Evolutionary conservation across 2,888 invertebrate genomes (phyloP), one percentile per base, ranked within the genome.

Genomic region (Sympetrum striolatum): DNA sequence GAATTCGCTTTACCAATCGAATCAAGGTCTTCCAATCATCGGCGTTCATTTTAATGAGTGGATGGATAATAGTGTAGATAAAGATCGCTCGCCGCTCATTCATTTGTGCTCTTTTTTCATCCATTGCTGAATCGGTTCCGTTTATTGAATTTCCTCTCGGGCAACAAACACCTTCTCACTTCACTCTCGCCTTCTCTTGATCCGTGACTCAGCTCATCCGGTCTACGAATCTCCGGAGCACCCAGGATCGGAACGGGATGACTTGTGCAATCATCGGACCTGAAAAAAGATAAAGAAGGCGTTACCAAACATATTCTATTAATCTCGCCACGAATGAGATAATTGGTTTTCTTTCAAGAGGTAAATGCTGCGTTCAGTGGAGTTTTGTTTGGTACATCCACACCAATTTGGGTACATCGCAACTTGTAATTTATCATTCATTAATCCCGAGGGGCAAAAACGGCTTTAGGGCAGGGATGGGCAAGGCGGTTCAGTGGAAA

Each of bases 181-280:
- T 31, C 22, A n/a, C 22, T 58, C 22, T 25, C 58, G 22, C 22
- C 82, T 22, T 86, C n/a, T 37, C 64, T 15, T 48, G 86, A 64
- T 60, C 64, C 58, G 86, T 86, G 86, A 86, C 86, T 86, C 86
- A 86, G 86, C 86, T 22, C 22, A 64, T 86, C 37, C 31, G 10
- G 58, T 31, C 35, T 58, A 58, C 58, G 58, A 35, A 64, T 86
- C 86, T 86, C 86, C 58, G 25, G 12, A 35, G 82, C 25, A 58
- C 31, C 8, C 82, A 1, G 10, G 82, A 35, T 35, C 53, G 25
- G 53, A 53, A n/a, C 22, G 60, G 86, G 22, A 86, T 86, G 86
- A 86, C 86, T 58, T 64, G 8, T 31, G 60, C 64, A 60, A 58
- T 37, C 58, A 58, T 37, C 86, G 58, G 60, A 86, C 86, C 60